Evolutionary conservation across 1,140 invertebrate genomes (phyloP).

Genomic region (Chelonus insularis): DNA sequence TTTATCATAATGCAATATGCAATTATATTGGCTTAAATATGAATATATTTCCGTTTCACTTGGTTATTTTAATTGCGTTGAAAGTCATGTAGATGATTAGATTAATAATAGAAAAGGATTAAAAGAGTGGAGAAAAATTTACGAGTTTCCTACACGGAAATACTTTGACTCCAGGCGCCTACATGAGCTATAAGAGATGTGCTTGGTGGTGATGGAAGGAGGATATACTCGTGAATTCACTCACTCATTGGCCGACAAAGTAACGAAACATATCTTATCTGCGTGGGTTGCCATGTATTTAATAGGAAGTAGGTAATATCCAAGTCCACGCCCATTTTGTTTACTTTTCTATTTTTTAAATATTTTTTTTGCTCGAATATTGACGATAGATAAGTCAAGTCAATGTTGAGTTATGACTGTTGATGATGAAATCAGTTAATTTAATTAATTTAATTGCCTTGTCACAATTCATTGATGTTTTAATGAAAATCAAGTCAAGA

Average conservation of each 20-base stretch:
- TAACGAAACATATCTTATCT: not conserved
- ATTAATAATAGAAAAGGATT: too few relatives aligned
- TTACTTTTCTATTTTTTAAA: not conserved
- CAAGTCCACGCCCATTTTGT: not conserved
- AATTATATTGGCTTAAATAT: too few relatives aligned
- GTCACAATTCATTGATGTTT: too few relatives aligned
- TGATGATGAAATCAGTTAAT: too few relatives aligned
- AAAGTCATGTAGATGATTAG: too few relatives aligned
- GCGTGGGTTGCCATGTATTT: not conserved
- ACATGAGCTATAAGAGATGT: not conserved
- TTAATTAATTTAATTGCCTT: too few relatives aligned
- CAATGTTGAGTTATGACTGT: too few relatives aligned
- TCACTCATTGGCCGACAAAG: not conserved
- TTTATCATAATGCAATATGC: not conserved
- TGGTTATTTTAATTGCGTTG: too few relatives aligned
- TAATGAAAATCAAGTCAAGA: too few relatives aligned
- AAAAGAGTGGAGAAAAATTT: too few relatives aligned
- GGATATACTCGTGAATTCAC: not conserved
- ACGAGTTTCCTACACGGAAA: not conserved
- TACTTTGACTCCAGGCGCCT: not conserved
- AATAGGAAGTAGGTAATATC: not conserved
- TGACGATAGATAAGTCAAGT: too few relatives aligned
- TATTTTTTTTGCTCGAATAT: not conserved
- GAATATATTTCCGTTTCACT: too few relatives aligned
- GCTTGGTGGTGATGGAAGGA: not conserved